Evolutionary conservation across 92 coral and sea anemone species (phyloP), one percentile per base, ranked within the genome.

Genomic region (Porites divaricata): DNA sequence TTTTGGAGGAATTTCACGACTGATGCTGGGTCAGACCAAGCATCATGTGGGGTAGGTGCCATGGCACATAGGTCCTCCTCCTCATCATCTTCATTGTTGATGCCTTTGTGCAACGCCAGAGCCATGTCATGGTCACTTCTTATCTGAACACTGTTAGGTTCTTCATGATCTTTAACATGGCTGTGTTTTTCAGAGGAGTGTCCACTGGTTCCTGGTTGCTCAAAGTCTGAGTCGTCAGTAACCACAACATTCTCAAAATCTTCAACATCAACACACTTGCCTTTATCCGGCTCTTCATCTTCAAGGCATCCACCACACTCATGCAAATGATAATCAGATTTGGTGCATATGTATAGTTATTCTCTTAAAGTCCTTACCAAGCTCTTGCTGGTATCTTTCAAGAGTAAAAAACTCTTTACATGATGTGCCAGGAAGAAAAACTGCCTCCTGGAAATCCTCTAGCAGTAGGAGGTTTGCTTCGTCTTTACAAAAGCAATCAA

Each of bases 291-390:
- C 58, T 35, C 45, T 35, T 35, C 45, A 35, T 35, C 7, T 35
- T 35, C 45, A 57, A 12, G 62, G 65, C 2, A 19, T 61, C 19
- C 10, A 15, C 65, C 65, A 19, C 65, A 6, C 8, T 6, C 65
- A 61, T 61, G 20, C 65, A 61, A 15, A 19, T 61, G 7, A 70
- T 49, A 70, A 70, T 81, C 86, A 13, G 48, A n/a, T 45, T 26
- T 17, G 17, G 79, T 70, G 35, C 86, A 81, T 16, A 81, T 16
- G 70, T 70, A 70, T 19, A 2, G 86, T 81, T 50, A 81, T 81
- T 8, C 64, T 19, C 20, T 81, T 81, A 24, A 69, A 81, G 57
- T 81, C 70, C 59, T 81, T 81, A 22, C 79, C 79, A 22, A 70
- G 26, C 59, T 48, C 86, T 72, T 70, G 41, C 22, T 81, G 86